A percentile compares a stretch with the other conserved stretches of the same genome.
Evolutionary conservation across 1,140 invertebrate species (phyloP).

Genomic region (Hycleus phaleratus): DNA sequence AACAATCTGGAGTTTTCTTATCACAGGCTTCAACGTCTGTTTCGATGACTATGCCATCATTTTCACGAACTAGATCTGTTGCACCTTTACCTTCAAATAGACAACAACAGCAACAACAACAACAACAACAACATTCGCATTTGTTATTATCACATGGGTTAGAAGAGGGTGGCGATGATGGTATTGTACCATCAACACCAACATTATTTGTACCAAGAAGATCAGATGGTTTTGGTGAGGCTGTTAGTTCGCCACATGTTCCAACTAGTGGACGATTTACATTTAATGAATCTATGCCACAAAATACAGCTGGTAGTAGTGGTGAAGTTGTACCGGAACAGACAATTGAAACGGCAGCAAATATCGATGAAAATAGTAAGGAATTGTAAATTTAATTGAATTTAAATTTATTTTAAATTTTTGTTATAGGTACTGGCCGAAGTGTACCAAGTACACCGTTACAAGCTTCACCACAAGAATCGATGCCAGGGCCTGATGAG

Average conservation of each 20-base stretch:
- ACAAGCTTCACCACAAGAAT: conserved; percentile 57
- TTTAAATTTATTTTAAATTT: conserved; percentile 22
- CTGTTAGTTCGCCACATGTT: conserved; percentile 80
- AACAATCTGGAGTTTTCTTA: conserved; percentile 26
- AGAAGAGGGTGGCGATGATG: conserved; percentile 74
- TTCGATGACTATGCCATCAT: conserved; percentile 34
- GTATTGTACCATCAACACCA: conserved; percentile 82
- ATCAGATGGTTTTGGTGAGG: conserved; percentile 84
- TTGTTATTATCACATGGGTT: conserved; percentile 42
- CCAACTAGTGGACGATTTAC: conserved; percentile 59
- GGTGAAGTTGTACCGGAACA: conserved; percentile 34
- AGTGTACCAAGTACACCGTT: conserved; percentile 66
- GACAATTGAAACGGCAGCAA: conserved; percentile 29
- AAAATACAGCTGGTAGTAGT: conserved; percentile 22
- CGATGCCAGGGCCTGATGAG: conserved; percentile 31
- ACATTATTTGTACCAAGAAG: conserved; percentile 76
- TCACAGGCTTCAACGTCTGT: conserved; percentile 45
- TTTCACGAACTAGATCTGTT: conserved; percentile 31
- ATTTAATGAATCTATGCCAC: conserved; percentile 51
- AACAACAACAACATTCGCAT: conserved; percentile 28
- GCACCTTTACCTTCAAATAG: conserved; percentile 28
- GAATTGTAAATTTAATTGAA: conserved; percentile 3
- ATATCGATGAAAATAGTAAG: conserved; percentile 35
- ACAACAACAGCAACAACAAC: conserved; percentile 24
- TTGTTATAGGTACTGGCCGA: conserved; percentile 48